These are phyloP conservation scores for Chlorodrepanis virens DNA, from an alignment of 2,113 vertebrate species.

Conservation along the genomic window DNA sequence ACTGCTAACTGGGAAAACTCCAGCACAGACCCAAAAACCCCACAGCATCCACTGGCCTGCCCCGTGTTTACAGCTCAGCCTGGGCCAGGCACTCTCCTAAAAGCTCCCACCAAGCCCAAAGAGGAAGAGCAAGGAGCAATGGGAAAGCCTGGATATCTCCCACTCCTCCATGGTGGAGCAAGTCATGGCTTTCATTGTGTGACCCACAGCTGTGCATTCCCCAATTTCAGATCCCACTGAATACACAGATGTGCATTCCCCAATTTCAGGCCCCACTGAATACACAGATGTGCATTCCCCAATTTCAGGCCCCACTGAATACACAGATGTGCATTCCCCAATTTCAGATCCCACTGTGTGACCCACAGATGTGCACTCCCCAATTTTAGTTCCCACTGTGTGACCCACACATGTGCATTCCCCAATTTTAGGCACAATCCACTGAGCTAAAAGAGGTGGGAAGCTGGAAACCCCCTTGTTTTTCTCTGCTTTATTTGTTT, in stretches of 20 bases:
- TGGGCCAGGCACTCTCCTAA: fast-evolving
- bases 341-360: not conserved
- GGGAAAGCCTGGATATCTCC: not conserved
- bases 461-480: fast-evolving
- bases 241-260: not conserved
- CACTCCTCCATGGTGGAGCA: fast-evolving
- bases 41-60: fast-evolving
- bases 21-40: not conserved
- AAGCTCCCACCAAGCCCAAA: not conserved
- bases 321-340: not conserved
- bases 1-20: too few relatives aligned
- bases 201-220: not conserved
- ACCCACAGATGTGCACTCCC: not conserved
- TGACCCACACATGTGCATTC: not conserved
- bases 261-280: not conserved
- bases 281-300: too few relatives aligned
- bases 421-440: not conserved
- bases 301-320: not conserved
- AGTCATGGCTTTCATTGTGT: not conserved
- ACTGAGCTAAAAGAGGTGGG: not conserved
- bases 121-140: not conserved
- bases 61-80: not conserved
- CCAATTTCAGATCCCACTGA: not conserved
- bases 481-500: not conserved
- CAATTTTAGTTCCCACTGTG: not conserved